Conservation (phyloP, 1,140 invertebrate genomes). For the Drosophila burlai region DNA sequence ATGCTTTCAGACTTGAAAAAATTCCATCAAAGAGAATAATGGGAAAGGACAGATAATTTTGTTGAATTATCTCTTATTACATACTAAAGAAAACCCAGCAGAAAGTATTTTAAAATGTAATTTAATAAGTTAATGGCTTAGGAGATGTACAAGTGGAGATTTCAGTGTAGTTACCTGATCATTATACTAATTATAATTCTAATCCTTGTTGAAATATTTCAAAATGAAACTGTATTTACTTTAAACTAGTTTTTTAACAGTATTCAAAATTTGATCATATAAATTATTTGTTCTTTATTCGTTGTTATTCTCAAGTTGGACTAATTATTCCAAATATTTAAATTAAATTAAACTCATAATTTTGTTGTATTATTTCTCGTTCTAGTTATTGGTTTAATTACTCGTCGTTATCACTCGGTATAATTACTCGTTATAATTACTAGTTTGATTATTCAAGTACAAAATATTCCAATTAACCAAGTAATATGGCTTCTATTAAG, state of each 20-base stretch:
- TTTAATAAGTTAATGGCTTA: not conserved
- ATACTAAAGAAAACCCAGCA: too few species aligned
- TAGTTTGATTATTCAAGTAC: not conserved
- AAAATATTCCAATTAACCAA: not conserved
- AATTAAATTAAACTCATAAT: not conserved
- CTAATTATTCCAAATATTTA: not conserved
- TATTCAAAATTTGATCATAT: too few species aligned
- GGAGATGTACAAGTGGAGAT: not conserved
- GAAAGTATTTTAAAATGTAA: not conserved
- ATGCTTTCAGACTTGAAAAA: not conserved
- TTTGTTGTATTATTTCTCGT: not conserved
- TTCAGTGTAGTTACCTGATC: not conserved
- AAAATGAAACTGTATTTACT: not conserved
- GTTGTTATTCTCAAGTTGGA: too few species aligned
- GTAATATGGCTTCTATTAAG: constrained; percentile 5
- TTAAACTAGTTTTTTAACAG: too few species aligned
- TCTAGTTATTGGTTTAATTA: not conserved
- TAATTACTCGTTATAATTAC: too few species aligned
- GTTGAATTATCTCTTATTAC: too few species aligned
- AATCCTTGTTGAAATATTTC: too few species aligned
- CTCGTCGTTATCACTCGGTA: not conserved
- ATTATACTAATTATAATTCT: not conserved
- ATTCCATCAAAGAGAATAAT: not conserved
- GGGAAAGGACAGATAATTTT: not conserved
- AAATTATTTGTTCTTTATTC: too few species aligned